Evolutionary conservation across 2,888 invertebrate genomes (phyloP), one percentile per base, ranked within the genome.

Genomic region (Agrotis exclamationis): DNA sequence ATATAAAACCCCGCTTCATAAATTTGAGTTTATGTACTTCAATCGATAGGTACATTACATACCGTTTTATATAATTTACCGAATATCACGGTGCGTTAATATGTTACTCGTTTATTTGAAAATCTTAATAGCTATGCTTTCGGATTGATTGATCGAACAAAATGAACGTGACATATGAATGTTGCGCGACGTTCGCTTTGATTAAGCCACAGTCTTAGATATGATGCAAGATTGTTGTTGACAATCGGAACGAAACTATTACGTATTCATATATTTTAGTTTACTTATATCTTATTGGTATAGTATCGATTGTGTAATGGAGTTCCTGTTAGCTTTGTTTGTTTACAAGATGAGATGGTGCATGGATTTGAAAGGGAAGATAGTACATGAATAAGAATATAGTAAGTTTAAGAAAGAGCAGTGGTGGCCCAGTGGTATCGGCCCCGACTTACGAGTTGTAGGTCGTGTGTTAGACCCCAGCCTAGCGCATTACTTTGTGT

Each of bases 231-330:
- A 50, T 20, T 24, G 20, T 33, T 57, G 44, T 70, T 44, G 20
- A 50, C 4, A 28, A 4, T 50, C 9, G 13, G 24, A 7, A 14
- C 33, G 14, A 20, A 28, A 2, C 7, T 20, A 20, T 39, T 45
- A 24, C 1, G 1, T 56, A 69, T 47, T 69, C 47, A 69, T 69
- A 14, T 50, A n/a, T 39, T 24, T 20, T 3, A 9, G 14, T 56
- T 20, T 16, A 24, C n/a, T 16, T 39, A 39, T n/a, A 18, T 22
- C 22, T 56, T 69, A 48, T 54, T 47, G 54, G 6, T 22, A 11
- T 1, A 18, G 11, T 14, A 20, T 20, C 20, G 39, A 44, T 33
- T 56, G 39, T 39, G 6, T 69, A 54, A 24, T 54, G n/a, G 47
- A 2, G 11, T 45, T 28, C 2, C 2, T 24, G 7, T 45, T 51